Evolutionary conservation across 2,797 vertebrate species (phyloP).

Genomic region (Podargus strigoides): DNA sequence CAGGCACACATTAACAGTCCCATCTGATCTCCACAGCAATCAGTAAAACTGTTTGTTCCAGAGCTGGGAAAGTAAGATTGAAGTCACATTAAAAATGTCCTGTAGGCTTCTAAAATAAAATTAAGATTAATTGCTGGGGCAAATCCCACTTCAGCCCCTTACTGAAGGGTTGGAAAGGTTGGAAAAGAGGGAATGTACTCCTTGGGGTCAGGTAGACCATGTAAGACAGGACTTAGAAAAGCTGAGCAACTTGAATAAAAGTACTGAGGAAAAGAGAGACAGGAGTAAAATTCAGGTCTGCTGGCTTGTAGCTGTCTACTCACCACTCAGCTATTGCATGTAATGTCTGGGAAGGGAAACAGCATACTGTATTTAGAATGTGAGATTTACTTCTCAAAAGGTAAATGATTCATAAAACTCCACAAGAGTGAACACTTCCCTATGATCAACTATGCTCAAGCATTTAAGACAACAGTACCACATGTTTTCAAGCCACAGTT

Average conservation of each 20-base stretch:
- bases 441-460: background rate
- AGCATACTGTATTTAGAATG: background rate
- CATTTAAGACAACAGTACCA: background rate
- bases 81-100: background rate
- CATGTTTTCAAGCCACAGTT: background rate
- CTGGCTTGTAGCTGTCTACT: background rate
- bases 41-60: background rate
- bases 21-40: background rate
- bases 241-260: background rate
- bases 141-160: background rate
- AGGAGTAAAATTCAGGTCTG: background rate
- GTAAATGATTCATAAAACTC: conserved; percentile 33
- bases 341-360: background rate
- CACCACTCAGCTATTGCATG: background rate
- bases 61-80: background rate
- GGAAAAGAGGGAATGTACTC: background rate
- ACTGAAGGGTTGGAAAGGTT: background rate
- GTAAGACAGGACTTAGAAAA: background rate
- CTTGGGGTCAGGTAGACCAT: background rate
- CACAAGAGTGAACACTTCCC: background rate
- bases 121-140: background rate
- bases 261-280: background rate
- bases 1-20: background rate
- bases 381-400: background rate
- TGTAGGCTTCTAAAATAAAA: background rate